Evolutionary conservation across 2,113 vertebrate genomes (phyloP).

Genomic region (Rhinolophus ferrumequinum): DNA sequence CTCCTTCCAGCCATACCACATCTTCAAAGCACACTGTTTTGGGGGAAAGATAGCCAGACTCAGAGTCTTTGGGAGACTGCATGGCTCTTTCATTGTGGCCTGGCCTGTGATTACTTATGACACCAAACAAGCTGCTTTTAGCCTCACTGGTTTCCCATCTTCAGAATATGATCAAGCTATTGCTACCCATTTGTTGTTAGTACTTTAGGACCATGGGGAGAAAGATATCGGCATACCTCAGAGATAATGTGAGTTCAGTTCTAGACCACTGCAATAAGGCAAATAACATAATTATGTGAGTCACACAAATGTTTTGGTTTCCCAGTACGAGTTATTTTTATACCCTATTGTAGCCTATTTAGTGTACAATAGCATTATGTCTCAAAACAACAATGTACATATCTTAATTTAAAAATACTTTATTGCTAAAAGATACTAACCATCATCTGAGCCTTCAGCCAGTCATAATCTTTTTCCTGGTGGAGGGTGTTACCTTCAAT

Average conservation of each 20-base stretch:
- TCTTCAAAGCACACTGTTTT: background rate
- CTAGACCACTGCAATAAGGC: background rate
- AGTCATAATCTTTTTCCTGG: background rate
- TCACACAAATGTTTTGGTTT: background rate
- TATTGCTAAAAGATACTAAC: background rate
- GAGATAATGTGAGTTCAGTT: background rate
- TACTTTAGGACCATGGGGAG: background rate
- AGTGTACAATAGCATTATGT: background rate
- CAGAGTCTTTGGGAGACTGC: background rate
- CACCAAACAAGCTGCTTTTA: background rate
- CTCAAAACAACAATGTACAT: background rate
- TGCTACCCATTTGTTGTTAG: background rate
- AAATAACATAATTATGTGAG: background rate
- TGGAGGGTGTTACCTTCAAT: background rate
- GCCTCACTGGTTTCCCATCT: background rate
- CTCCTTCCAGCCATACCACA: background rate
- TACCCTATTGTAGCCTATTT: background rate
- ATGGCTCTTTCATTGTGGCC: background rate
- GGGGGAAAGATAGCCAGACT: background rate
- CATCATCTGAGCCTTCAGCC: background rate
- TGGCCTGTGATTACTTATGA: background rate
- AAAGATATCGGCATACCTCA: background rate
- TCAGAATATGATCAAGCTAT: background rate
- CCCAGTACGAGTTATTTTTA: background rate
- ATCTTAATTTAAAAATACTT: background rate